Base-by-base conservation (phyloP, 2,888 invertebrate genomes). In the Xestia c-nigrum region DNA sequence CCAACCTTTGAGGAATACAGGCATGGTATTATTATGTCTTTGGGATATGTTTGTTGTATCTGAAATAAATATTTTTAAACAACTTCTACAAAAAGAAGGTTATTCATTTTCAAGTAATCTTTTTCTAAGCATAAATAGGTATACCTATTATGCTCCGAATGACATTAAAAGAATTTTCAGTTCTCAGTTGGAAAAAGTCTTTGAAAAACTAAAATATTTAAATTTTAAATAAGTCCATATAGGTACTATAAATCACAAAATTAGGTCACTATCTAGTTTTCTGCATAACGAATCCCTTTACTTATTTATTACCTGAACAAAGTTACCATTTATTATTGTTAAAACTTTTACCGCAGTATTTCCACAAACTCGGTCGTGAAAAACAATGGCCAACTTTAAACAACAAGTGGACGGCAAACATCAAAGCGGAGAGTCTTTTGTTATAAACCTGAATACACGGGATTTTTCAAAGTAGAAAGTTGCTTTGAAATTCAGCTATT, bases 321-420 rank as follows among this genome's bases (percentile, higher is more conserved):
- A 66, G 19, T n/a, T 57, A 9, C 5, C 6, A 1, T 31, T 31
- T 61, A 46, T 24, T n/a, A 50, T 43, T 63, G 46, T 78, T 38
- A n/a, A 78, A 77, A 40, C 5, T 63, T 73, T 24, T 16, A 52
- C 55, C 6, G 66, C 38, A n/a, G 59, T 67, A 24, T 55, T 61
- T 16, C 47, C 16, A 31, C 47, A n/a, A 63, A 67, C 31, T 50
- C 55, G 5, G 55, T 63, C 67, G n/a, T 57, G 61, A 67, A 68
- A 80, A 76, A 80, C 76, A 80, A 80, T 40, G 38, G 12, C 3
- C 21, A 67, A 67, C 71, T 76, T 63, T n/a, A 40, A 43, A 31
- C 9, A 67, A 68, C 57, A 68, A 81, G 47, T 57, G 52, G 24
- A 2, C 43, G 50, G 14, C 16, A 12, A 72, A 78, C 69, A 69